Evolutionary conservation across 1,140 invertebrate genomes (phyloP), one percentile per base, ranked within the genome.

Genomic region (Calliphora vicina): DNA sequence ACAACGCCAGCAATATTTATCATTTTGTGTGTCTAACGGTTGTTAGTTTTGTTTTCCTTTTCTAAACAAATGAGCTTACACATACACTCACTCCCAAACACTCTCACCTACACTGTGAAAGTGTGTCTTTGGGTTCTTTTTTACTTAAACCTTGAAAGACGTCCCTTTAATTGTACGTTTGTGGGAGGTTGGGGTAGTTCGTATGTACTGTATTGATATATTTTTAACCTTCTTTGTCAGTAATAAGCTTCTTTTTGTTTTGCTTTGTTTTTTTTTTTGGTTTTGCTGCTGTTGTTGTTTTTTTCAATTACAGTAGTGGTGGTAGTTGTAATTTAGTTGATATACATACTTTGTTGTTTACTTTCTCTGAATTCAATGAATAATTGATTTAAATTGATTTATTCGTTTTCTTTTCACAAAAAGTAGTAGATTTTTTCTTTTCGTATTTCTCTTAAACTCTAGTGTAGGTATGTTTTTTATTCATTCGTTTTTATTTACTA

Each of bases 1-100:
- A 98, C 92, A 78, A 99, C 93, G 72, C 98, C 98, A 43, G 95
- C 95, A 81, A 98, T 92, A 93, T 98, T 98, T 87, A 98, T 95
- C 95, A 96, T 96, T 88, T 92, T 95, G n/a, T 67, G n/a, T 67
- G 61, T 67, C 20, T 67, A 23, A 67, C 23, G 91, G 85, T 82
- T 35, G 35, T 71, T 61, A 15, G 8, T 84, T 82, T 78, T 26
- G 61, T 57, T 74, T 84, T 83, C 86, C 83, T 35, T n/a, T n/a
- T 67, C n/a, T 20, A 67, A 67, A 67, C 61, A 67, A 67, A 67
- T 23, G 10, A 35, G 35, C 12, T n/a, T 17, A 80, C 81, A 78
- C 71, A 67, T 72, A 42, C 45, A 45, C n/a, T n/a, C n/a, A n/a
- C n/a, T n/a, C n/a, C n/a, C 45, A 35, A 73, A 67, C 67, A 1